phyloP scores from a whole-genome alignment of 2,113 vertebrate species.

The Lepus europaeus region DNA sequence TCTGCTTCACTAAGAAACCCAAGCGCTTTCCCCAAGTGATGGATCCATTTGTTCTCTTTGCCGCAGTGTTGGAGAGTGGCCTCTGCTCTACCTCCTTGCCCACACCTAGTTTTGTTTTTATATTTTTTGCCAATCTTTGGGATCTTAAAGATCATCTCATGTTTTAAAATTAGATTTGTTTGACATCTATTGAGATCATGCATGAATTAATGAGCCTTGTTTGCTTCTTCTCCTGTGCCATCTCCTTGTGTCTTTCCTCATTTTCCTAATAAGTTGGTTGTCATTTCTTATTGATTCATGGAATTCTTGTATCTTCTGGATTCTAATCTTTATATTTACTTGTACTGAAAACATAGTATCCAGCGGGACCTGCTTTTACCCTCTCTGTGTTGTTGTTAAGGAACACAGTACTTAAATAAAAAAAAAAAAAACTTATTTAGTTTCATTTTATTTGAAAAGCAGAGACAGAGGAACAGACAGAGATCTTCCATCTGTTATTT shows the following conservation, averaged over 20 bases:
- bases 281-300: slow-evolving; percentile 27
- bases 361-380: background rate
- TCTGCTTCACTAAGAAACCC: background rate
- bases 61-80: background rate
- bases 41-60: background rate
- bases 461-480: too few relatives aligned
- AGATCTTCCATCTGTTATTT: too few relatives aligned
- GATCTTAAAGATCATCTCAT: background rate
- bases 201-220: slow-evolving; percentile 14
- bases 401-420: background rate
- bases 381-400: background rate
- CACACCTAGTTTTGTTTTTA: background rate
- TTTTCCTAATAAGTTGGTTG: slow-evolving; percentile 2
- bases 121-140: background rate
- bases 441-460: too few relatives aligned
- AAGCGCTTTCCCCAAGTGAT: background rate
- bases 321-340: background rate
- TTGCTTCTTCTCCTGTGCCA: slow-evolving; percentile 5
- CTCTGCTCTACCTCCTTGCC: background rate
- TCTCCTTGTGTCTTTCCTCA: slow-evolving; percentile 49
- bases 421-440: too few relatives aligned
- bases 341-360: background rate
- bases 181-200: slow-evolving; percentile 17
- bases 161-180: background rate
- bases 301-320: background rate